Evolutionary conservation across 2,797 vertebrate genomes (phyloP), one percentile per base, ranked within the genome.

Genomic region (Gymnothorax reevesii): DNA sequence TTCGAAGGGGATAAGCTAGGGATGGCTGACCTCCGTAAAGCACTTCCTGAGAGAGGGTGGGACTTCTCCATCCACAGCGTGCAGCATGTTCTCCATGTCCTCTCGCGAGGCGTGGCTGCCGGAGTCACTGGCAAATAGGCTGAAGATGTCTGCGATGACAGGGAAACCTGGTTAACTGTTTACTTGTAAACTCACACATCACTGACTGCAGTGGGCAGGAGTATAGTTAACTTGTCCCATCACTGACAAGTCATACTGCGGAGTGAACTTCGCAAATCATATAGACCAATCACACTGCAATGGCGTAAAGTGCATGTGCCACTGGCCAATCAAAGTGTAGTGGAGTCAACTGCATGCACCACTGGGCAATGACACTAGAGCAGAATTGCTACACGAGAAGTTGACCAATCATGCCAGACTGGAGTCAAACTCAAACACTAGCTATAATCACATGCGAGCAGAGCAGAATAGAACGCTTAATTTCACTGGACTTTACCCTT

Each of bases 81-180:
- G 97, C 57, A 99, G 96, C 94, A 98, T 97, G 75, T 95, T 97
- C 94, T 99, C 99, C 94, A 99, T 98, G 89, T 99, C 98, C 88
- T 99, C 99, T 84, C 97, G 97, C 89, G 97, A 94, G 89, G 98
- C 97, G 91, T 97, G 97, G 92, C 97, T 97, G 22, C 98, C 97
- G 9, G 97, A 97, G 93, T 99, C 99, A 71, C 96, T 98, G 91
- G 98, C 97, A 90, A 99, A 99, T 88, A 99, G 97, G 93, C 98
- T 99, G 95, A 99, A 99, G 93, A 99, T 99, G 91, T 99, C 98
- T 99, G 94, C 57, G 80, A 82, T 13, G 33, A 52, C 54, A 86
- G 22, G 20, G 42, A 84, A 9, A 88, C 10, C 27, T 22, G 84
- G 82, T 17, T 17, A 33, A 60, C 49, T 49, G 62, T 66, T 49